These are phyloP conservation scores for Leucophora obtusa DNA, from an alignment of 2,888 invertebrate species.

Conservation along the genomic window DNA sequence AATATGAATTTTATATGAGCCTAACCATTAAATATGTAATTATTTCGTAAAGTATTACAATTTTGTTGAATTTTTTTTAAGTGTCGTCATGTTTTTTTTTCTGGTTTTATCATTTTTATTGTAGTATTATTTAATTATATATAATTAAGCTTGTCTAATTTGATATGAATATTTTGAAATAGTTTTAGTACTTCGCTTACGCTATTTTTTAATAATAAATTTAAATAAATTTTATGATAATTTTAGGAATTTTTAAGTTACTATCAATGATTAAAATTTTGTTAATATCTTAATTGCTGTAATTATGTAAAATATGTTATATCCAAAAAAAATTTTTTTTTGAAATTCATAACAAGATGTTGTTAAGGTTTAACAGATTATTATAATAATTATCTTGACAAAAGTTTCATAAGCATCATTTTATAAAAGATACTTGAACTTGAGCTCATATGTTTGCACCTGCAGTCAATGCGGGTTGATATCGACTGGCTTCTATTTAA, in stretches of 20 bases:
- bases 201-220: too few relatives aligned
- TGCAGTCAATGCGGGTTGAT: too few relatives aligned
- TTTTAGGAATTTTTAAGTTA: too few relatives aligned
- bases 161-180: background rate
- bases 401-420: background rate
- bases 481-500: too few relatives aligned
- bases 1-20: background rate
- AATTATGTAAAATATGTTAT: background rate
- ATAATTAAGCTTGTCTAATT: background rate
- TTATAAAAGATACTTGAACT: too few relatives aligned
- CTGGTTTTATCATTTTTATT: background rate
- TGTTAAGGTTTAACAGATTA: too few relatives aligned
- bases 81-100: background rate
- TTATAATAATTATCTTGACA: background rate
- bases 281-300: background rate
- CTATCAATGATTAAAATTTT: background rate
- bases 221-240: too few relatives aligned
- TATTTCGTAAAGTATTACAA: background rate
- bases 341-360: too few relatives aligned
- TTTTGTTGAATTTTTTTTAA: background rate
- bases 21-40: background rate
- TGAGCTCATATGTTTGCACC: too few relatives aligned
- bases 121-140: background rate
- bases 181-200: background rate
- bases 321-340: background rate